Evolutionary conservation across 2,888 invertebrate genomes (phyloP).

Genomic region (Cosmia trapezina): DNA sequence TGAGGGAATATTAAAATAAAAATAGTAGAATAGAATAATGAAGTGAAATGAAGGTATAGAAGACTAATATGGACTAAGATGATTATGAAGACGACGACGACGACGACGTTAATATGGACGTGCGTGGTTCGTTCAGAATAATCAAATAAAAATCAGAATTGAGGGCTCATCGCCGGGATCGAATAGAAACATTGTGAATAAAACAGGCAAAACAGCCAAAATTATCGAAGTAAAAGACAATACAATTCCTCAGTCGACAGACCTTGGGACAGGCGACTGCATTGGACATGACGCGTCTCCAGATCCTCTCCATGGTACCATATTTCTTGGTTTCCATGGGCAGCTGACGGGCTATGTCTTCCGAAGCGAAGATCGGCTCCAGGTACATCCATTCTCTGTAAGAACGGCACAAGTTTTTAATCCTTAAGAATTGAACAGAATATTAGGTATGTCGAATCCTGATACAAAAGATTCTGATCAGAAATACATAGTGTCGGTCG

Average conservation of each 20-base stretch:
- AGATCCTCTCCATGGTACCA: constrained; percentile 94
- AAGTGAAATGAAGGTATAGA: no score
- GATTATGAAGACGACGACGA: background rate
- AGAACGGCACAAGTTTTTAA: background rate
- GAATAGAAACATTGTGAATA: background rate
- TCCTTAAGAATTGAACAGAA: background rate
- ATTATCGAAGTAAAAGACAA: background rate
- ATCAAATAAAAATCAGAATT: background rate
- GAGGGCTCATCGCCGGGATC: background rate
- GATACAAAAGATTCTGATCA: no score
- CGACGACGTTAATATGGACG: no score
- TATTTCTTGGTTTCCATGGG: constrained; percentile 95
- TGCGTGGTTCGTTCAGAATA: background rate
- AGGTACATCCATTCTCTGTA: constrained; percentile 95
- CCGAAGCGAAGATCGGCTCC: constrained; percentile 95
- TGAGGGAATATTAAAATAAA: no score
- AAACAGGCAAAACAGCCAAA: background rate
- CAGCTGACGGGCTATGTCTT: constrained; percentile 94
- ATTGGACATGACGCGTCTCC: constrained; percentile 94
- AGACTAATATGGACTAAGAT: background rate
- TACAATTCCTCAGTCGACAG: background rate
- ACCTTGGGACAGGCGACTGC: constrained; percentile 93
- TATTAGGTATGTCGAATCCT: no score
- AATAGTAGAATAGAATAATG: no score
- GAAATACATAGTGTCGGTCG: no score